phyloP scores from a whole-genome alignment of 2,797 vertebrate genomes.

The Ataeniobius toweri region DNA sequence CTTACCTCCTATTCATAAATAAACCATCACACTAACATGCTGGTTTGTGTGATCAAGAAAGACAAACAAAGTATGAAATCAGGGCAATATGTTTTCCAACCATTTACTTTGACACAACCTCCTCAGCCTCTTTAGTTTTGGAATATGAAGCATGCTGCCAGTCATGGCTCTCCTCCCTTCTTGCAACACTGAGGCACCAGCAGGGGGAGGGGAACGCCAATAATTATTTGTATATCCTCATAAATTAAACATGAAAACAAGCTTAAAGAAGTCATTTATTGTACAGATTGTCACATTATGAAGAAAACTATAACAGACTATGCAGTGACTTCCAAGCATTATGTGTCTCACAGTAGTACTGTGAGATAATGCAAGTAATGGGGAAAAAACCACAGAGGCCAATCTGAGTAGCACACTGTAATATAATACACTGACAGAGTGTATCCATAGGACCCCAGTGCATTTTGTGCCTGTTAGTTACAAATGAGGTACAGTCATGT shows the following conservation, averaged over 20 bases:
- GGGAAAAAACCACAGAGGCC: constrained; percentile 28
- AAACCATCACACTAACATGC: neutral
- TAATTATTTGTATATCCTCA: constrained; percentile 54
- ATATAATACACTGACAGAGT: constrained; percentile 36
- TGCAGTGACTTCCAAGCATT: constrained; percentile 6
- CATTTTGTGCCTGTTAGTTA: constrained; percentile 7
- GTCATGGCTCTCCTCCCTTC: constrained; percentile 37
- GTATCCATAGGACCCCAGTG: constrained; percentile 39
- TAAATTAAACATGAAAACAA: constrained; percentile 57
- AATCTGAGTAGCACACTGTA: constrained; percentile 28
- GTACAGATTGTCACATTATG: constrained; percentile 30
- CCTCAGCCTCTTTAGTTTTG: constrained; percentile 70
- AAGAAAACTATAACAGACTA: constrained; percentile 40
- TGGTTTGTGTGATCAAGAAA: constrained; percentile 41
- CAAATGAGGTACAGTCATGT: constrained; percentile 1
- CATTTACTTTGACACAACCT: constrained; percentile 69
- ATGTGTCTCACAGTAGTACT: constrained; percentile 10
- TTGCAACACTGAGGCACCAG: constrained; percentile 17
- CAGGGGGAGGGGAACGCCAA: constrained; percentile 26
- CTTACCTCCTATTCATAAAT: constrained; percentile 36
- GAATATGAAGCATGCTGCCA: constrained; percentile 71
- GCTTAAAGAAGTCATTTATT: constrained; percentile 28
- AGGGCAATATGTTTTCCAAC: constrained; percentile 58
- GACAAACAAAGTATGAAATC: constrained; percentile 32
- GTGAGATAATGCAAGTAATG: constrained; percentile 23